Evolutionary conservation across 2,797 vertebrate genomes (phyloP).

Genomic region (Poeciliopsis turneri): DNA sequence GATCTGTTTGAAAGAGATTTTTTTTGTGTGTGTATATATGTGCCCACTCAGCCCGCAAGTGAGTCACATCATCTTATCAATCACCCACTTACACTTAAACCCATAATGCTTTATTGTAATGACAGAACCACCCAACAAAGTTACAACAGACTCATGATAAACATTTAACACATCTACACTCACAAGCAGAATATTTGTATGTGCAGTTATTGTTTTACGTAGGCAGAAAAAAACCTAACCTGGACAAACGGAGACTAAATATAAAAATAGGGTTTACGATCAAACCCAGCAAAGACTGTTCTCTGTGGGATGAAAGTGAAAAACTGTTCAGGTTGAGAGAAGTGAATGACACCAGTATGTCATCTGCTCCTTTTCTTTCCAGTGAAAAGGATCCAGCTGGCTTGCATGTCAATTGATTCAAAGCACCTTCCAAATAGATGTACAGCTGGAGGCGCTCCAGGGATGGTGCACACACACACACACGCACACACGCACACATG

Average conservation of each 20-base stretch:
- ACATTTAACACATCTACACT: background rate
- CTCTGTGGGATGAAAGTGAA: slow-evolving; percentile 3
- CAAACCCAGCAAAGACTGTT: background rate
- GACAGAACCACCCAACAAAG: slow-evolving; percentile 1
- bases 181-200: background rate
- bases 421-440: slow-evolving; percentile 40
- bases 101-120: background rate
- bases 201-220: background rate
- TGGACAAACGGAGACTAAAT: background rate
- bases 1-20: background rate
- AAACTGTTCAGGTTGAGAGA: slow-evolving; percentile 5
- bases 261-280: background rate
- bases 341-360: slow-evolving; percentile 24
- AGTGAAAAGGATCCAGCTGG: slow-evolving; percentile 50
- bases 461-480: slow-evolving; percentile 41
- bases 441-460: slow-evolving; percentile 58
- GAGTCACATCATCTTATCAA: slow-evolving; percentile 72
- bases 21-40: slow-evolving; percentile 15
- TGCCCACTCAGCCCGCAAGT: slow-evolving; percentile 49
- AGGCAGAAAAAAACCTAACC: background rate
- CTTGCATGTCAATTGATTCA: slow-evolving; percentile 38
- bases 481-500: background rate
- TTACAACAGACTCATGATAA: background rate
- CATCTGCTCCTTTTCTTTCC: slow-evolving; percentile 18
- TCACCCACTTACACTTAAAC: slow-evolving; percentile 61